These are phyloP conservation scores for Rousettus madagascariensis DNA, from an alignment of 2,797 vertebrate genomes.

Conservation along the genomic window DNA sequence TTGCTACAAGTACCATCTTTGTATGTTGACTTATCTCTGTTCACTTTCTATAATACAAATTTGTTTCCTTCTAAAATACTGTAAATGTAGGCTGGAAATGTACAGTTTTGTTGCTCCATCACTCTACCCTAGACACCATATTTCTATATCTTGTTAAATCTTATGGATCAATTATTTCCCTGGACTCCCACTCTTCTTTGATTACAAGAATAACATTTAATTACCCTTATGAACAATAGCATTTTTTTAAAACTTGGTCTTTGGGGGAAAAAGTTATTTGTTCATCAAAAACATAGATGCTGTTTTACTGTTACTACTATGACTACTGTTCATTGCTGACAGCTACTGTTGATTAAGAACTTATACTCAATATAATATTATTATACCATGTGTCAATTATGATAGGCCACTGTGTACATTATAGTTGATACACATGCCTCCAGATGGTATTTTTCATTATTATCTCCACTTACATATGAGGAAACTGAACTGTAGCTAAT, in stretches of 20 bases:
- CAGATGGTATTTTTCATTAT: neutral
- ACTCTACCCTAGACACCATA: fast-evolving
- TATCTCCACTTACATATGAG: neutral
- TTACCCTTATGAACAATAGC: neutral
- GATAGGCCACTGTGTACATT: too few species aligned
- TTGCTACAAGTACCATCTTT: neutral
- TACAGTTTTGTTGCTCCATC: neutral
- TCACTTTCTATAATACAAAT: neutral
- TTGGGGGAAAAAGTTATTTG: neutral
- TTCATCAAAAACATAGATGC: neutral
- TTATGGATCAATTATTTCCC: neutral
- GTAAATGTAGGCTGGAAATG: neutral
- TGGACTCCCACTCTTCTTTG: neutral
- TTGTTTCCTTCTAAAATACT: neutral
- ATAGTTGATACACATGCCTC: neutral
- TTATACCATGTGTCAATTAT: neutral
- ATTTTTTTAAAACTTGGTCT: neutral
- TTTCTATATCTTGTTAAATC: neutral
- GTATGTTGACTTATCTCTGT: neutral
- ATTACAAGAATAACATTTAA: neutral
- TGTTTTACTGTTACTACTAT: neutral
- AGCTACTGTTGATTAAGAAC: neutral
- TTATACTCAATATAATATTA: neutral
- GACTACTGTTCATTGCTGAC: neutral
- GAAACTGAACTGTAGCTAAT: neutral